A percentile compares a stretch with the other conserved stretches of the same genome.
Conservation (phyloP, 2,113 vertebrate genomes). For the Antigone vipio region DNA sequence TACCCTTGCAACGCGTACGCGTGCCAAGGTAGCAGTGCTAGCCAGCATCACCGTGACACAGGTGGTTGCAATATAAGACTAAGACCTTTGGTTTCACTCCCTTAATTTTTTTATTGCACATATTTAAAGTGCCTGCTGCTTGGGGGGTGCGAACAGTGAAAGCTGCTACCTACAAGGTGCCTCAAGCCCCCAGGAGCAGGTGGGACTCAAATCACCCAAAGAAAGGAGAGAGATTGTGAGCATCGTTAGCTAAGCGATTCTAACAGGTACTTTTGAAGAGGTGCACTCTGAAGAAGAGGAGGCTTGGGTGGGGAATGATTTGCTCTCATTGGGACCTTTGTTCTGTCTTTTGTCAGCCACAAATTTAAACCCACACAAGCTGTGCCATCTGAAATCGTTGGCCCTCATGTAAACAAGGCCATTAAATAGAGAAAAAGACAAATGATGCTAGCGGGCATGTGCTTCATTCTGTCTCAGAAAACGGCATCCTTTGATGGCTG, state of each 20-base stretch:
- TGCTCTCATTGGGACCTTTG: background rate
- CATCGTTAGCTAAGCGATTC: background rate
- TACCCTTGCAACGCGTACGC: background rate
- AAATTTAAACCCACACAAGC: background rate
- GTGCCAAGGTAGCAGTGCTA: background rate
- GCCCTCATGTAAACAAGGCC: constrained; percentile 12
- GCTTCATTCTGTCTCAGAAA: background rate
- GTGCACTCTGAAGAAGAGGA: background rate
- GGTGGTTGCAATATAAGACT: background rate
- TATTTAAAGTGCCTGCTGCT: background rate
- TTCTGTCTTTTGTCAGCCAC: background rate
- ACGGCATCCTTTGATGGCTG: background rate
- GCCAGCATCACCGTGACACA: background rate
- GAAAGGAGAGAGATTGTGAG: background rate
- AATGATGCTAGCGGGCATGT: background rate
- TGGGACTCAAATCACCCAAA: background rate
- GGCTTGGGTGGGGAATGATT: background rate
- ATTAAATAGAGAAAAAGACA: constrained; percentile 18
- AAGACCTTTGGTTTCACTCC: background rate
- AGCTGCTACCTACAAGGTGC: background rate
- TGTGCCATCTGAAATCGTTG: background rate
- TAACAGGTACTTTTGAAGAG: background rate
- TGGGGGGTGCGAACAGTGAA: background rate
- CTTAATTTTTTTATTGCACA: background rate
- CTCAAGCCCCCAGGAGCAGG: background rate